Percentiles rank a stretch among this genome's conserved stretches.
phyloP scores from a whole-genome alignment of 2,113 vertebrate species.

The Cochlearius cochlearius region DNA sequence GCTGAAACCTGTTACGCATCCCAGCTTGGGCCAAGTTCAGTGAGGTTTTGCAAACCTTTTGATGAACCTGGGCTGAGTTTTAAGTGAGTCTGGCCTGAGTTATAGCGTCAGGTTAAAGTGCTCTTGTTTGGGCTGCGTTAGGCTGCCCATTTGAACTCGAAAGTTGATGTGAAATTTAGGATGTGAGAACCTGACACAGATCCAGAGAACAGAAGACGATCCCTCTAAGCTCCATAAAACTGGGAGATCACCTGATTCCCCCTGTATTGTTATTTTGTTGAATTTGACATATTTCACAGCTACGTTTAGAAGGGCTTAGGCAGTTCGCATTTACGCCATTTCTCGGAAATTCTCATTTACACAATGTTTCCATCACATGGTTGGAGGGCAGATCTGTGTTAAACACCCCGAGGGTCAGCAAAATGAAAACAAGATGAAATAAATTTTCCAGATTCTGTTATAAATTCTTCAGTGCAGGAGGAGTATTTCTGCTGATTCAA shows the following conservation, averaged over 20 bases:
- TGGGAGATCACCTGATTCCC: neutral
- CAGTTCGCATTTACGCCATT: neutral
- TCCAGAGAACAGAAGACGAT: neutral
- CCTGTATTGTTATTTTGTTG: neutral
- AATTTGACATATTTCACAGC: neutral
- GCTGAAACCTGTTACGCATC: constrained; percentile 1
- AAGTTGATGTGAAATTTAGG: neutral
- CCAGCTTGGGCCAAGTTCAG: neutral
- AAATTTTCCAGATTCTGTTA: neutral
- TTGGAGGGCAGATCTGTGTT: neutral
- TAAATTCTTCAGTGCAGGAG: neutral
- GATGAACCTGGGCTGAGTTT: constrained; percentile 18
- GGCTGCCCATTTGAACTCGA: neutral
- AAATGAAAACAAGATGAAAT: neutral
- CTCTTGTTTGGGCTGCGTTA: constrained; percentile 10
- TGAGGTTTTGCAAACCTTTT: constrained; percentile 6
- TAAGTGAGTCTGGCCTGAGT: neutral
- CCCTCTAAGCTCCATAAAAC: neutral
- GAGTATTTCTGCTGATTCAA: neutral
- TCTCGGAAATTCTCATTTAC: neutral
- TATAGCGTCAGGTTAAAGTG: constrained; percentile 24
- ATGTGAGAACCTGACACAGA: neutral
- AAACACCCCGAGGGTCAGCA: fast-evolving
- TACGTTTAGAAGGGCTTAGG: neutral
- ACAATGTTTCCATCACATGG: neutral